Evolutionary conservation across 2,888 invertebrate genomes (phyloP), one percentile per base, ranked within the genome.

Genomic region (Bimastos eiseni): DNA sequence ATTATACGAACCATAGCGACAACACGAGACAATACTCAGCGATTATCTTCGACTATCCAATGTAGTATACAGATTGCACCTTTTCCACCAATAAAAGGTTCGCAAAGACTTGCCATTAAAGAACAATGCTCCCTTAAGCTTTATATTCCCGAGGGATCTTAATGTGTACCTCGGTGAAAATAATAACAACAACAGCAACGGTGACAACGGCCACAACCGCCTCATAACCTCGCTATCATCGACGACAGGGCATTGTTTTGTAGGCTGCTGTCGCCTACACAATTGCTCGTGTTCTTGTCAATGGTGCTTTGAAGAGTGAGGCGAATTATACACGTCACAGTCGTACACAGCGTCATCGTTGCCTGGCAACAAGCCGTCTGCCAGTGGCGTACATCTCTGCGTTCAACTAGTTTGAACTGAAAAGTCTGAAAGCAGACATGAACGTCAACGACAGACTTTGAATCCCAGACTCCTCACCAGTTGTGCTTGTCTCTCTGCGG

Each of bases 331-430:
- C 8, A 41, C 41, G 41, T 17, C 70, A n/a, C n/a, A 8, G 70
- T n/a, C n/a, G 70, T 70, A n/a, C 17, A 1, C n/a, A 13, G 70
- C 70, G n/a, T n/a, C 70, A 17, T 11, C 70, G 70, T 70, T 86
- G 86, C 86, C 36, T 36, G 24, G 86, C 34, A 86, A 86, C 86
- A 86, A 19, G 86, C 24, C 86, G 86, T 86, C 86, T 86, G 86
- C 34, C 86, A 37, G 19, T 86, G 86, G 90, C 90, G 91, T 91
- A 91, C 91, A 91, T 91, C 90, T 91, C 91, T 91, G 91, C 91
- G 91, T 91, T 91, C 91, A 91, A 91, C 91, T 91, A n/a, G 34
- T 36, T 33, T 86, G 86, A 34, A 83, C 30, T 33, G 33, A 24
- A n/a, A 89, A 91, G 91, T 84, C 86, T 89, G 89, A 91, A 90